Conservation (phyloP, 2,113 vertebrate species). For the Sminthopsis crassicaudata region DNA sequence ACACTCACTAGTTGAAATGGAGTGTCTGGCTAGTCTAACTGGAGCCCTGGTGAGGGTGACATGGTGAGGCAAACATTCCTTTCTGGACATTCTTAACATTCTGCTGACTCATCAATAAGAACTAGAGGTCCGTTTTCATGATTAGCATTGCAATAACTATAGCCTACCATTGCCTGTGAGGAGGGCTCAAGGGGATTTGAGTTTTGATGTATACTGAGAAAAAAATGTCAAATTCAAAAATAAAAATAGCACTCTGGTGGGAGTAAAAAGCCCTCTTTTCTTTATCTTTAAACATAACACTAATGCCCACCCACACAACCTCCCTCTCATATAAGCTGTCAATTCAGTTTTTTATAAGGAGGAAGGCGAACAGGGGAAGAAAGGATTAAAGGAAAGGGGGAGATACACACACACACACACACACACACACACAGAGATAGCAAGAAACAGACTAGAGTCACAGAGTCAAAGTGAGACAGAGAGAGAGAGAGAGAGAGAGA, state of each 20-base stretch:
- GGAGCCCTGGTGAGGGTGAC: background rate
- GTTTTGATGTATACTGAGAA: background rate
- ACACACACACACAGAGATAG: no score
- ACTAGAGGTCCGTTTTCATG: background rate
- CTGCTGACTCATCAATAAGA: background rate
- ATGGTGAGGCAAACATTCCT: background rate
- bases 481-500: background rate
- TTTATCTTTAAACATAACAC: background rate
- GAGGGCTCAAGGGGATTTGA: background rate
- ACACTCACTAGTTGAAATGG: background rate
- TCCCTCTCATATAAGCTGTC: constrained; percentile 19
- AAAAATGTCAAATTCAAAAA: background rate
- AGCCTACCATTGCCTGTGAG: background rate
- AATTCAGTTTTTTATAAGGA: background rate
- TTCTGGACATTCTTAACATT: background rate
- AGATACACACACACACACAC: no score
- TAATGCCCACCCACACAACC: background rate
- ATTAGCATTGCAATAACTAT: background rate
- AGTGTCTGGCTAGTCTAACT: constrained; percentile 41
- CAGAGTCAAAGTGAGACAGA: no score
- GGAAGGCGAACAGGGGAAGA: background rate
- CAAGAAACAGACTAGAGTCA: background rate
- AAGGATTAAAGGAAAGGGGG: no score
- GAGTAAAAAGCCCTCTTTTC: background rate
- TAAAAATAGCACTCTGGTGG: background rate